Evolutionary conservation across 2,797 vertebrate species (phyloP).

Genomic region (Ammospiza maritima): DNA sequence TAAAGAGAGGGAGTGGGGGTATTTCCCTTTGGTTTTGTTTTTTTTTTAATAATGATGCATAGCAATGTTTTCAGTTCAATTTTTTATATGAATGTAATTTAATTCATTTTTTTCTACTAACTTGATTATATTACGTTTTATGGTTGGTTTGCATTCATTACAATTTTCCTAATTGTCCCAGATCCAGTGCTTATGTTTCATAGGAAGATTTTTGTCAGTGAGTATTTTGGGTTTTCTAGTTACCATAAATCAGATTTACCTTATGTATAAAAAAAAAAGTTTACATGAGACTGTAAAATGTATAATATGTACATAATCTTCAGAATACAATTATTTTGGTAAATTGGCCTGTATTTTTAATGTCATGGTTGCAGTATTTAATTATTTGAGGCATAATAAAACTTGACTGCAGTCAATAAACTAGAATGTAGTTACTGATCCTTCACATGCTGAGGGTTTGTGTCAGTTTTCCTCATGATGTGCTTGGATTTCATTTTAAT

Average conservation of each 20-base stretch:
- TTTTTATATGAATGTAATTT: constrained; percentile 74
- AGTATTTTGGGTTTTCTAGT: constrained; percentile 66
- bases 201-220: constrained; percentile 58
- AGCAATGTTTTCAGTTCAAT: constrained; percentile 56
- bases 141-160: constrained; percentile 56
- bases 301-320: constrained; percentile 87
- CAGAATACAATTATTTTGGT: constrained; percentile 85
- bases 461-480: background rate
- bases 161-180: constrained; percentile 34
- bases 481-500: rapidly evolving
- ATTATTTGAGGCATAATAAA: constrained; percentile 78
- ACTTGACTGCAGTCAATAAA: constrained; percentile 77
- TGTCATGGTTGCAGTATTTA: constrained; percentile 79
- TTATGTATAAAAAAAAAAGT: constrained; percentile 76
- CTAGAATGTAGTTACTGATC: constrained; percentile 17
- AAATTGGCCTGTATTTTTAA: constrained; percentile 84
- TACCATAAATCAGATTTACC: constrained; percentile 71
- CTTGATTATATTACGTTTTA: constrained; percentile 35
- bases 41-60: background rate
- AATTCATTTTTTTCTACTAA: constrained; percentile 73
- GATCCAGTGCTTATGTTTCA: constrained; percentile 39
- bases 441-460: background rate
- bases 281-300: constrained; percentile 82
- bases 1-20: background rate
- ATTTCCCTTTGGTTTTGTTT: background rate